Conservation (phyloP, 2,888 invertebrate species). For the Vesta saturnalis region DNA sequence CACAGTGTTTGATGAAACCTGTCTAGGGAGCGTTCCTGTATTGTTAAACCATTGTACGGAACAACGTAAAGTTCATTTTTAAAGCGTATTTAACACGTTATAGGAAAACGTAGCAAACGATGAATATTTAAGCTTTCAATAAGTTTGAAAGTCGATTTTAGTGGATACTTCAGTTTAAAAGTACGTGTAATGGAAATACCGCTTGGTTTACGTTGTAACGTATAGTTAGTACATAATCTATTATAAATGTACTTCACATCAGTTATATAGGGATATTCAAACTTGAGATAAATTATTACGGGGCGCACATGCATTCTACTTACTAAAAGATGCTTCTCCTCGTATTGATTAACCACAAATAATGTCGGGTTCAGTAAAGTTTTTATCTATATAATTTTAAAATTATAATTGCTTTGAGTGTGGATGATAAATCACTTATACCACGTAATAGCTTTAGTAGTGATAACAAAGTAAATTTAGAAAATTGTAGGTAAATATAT, state of each 20-base stretch:
- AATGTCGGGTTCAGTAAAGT: not conserved
- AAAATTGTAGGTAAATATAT: slow-evolving; percentile 11
- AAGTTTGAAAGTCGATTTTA: slow-evolving; percentile 8
- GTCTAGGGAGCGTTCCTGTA: too few species aligned
- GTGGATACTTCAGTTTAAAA: slow-evolving; percentile 7
- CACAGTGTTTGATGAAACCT: too few species aligned
- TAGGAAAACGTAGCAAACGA: not conserved
- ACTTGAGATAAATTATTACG: slow-evolving; percentile 10
- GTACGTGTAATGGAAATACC: slow-evolving; percentile 5
- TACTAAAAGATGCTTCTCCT: slow-evolving; percentile 1
- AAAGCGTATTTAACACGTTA: not conserved
- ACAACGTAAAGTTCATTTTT: too few species aligned
- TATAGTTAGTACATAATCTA: slow-evolving; percentile 11
- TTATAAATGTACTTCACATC: slow-evolving; percentile 11
- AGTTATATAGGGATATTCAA: slow-evolving; percentile 8
- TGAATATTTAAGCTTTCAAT: slow-evolving; percentile 10
- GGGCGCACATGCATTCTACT: slow-evolving; percentile 13
- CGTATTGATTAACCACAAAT: slow-evolving; percentile 11
- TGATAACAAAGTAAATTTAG: slow-evolving; percentile 10
- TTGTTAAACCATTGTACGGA: too few species aligned
- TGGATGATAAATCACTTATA: slow-evolving; percentile 7
- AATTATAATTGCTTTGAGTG: slow-evolving; percentile 12
- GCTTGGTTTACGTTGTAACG: not conserved
- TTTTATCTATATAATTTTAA: slow-evolving; percentile 10
- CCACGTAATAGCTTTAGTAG: not conserved